A percentile compares a stretch with the other conserved stretches of the same genome.
These are phyloP conservation scores for Phocides pigmalion DNA, from an alignment of 1,140 invertebrate genomes.

Conservation along the genomic window DNA sequence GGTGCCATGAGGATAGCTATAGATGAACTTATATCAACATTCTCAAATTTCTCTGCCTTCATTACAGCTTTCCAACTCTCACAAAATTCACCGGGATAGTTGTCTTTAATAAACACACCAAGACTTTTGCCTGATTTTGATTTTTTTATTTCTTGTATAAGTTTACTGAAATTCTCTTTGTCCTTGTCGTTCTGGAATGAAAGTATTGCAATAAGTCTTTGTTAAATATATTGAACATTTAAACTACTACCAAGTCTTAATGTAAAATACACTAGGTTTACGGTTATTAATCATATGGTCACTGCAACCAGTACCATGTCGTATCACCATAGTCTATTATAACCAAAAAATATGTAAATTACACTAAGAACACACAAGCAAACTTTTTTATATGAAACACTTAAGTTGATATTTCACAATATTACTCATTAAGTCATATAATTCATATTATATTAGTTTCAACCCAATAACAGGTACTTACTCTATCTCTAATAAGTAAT, in stretches of 20 bases:
- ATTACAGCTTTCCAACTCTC: conserved; percentile 94
- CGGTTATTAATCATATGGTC: too few relatives aligned
- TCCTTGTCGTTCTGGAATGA: conserved; percentile 95
- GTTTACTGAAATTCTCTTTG: conserved; percentile 95
- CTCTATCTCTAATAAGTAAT: conserved; percentile 95
- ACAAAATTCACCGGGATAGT: conserved; percentile 96
- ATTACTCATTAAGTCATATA: background rate
- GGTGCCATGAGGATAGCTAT: conserved; percentile 95
- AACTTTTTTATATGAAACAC: too few relatives aligned
- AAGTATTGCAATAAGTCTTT: conserved; percentile 25
- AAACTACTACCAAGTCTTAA: too few relatives aligned
- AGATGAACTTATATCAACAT: conserved; percentile 93
- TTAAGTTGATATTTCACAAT: conserved; percentile 23
- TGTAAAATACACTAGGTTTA: too few relatives aligned
- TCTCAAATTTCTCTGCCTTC: conserved; percentile 91
- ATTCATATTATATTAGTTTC: too few relatives aligned
- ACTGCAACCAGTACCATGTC: too few relatives aligned
- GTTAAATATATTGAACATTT: too few relatives aligned
- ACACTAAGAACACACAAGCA: too few relatives aligned
- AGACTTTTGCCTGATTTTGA: conserved; percentile 95
- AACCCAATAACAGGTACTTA: conserved; percentile 81
- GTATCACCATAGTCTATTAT: too few relatives aligned
- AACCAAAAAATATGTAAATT: too few relatives aligned
- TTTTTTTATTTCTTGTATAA: conserved; percentile 93
- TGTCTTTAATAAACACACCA: conserved; percentile 98